Percentiles rank a stretch among this genome's conserved stretches.
phyloP scores from a whole-genome alignment of 2,888 invertebrate species.

The Notodonta dromedarius region DNA sequence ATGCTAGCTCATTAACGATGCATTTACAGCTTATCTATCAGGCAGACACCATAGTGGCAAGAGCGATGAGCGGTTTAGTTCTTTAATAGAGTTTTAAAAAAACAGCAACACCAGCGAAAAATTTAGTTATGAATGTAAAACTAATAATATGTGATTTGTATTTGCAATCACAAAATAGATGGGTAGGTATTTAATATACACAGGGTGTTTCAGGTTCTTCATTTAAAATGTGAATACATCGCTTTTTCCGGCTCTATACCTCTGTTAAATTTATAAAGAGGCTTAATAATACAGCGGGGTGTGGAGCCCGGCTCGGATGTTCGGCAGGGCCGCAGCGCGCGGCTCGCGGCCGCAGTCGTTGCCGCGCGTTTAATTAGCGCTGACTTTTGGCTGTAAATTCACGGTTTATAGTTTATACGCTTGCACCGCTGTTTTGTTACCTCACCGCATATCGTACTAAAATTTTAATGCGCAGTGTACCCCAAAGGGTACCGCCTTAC shows the following conservation, averaged over 20 bases:
- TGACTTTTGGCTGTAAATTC: not conserved
- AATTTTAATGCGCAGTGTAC: not conserved
- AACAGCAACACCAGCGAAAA: too few relatives aligned
- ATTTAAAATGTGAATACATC: not conserved
- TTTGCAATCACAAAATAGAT: too few relatives aligned
- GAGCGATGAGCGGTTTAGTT: too few relatives aligned
- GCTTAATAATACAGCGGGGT: not conserved
- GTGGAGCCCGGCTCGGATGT: slow-evolving; percentile 1
- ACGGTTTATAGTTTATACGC: not conserved
- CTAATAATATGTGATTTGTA: too few relatives aligned
- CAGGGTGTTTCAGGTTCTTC: not conserved
- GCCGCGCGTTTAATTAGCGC: not conserved
- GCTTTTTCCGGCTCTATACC: not conserved
- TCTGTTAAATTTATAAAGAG: not conserved
- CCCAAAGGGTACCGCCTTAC: not conserved
- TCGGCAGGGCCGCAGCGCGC: not conserved
- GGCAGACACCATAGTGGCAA: not conserved
- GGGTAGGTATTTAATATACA: too few relatives aligned
- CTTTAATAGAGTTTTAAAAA: too few relatives aligned
- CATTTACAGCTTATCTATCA: not conserved
- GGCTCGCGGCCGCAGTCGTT: not conserved
- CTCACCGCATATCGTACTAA: not conserved
- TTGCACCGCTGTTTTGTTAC: not conserved
- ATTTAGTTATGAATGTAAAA: too few relatives aligned
- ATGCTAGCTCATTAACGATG: not conserved